Base-by-base conservation (phyloP, 1,140 invertebrate species). In the Papilio polyxenes region DNA sequence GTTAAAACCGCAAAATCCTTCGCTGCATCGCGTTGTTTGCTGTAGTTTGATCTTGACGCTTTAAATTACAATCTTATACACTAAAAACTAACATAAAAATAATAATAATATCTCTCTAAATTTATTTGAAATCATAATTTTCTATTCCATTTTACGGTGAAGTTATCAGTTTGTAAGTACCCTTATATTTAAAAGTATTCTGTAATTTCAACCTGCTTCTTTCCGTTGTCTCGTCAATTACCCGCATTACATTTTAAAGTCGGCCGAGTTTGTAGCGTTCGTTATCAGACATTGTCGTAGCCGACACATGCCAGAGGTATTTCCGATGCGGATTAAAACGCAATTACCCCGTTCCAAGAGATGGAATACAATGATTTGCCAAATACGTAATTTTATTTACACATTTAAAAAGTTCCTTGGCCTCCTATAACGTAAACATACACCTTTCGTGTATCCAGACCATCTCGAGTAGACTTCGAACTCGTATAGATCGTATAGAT, bases 241-340 rank as follows among this genome's bases (percentile, higher is more conserved):
- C 49, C 9, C 49, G 75, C 75, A 77, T 77, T 77, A 53, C 20
- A 10, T 77, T 77, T 77, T 56, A 76, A 76, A 77, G 75, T 77
- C 75, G 75, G 23, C 48, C 48, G 11, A 15, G 31, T 11, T 13
- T 31, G 49, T 53, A 53, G 15, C 48, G 10, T 53, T 77, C 75
- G 49, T 77, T 77, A 77, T 77, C 75, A 31, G 75, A 31, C 44
- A 48, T 49, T 51, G 75, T 76, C 44, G n/a, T 7, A 37, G 48
- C n/a, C 49, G 75, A 77, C 75, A 77, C 75, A 53, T 77, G 75
- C 75, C 75, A 77, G 48, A 48, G 75, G 75, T 77, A 51, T 51
- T 53, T 51, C 49, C 75, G 75, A 53, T 13, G 48, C n/a, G 23
- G 75, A 77, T 77, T 77, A 56, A 77, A 77, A 77, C 75, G 75